These are phyloP conservation scores for Periplaneta americana DNA, from an alignment of 1,140 invertebrate species.

Conservation along the genomic window DNA sequence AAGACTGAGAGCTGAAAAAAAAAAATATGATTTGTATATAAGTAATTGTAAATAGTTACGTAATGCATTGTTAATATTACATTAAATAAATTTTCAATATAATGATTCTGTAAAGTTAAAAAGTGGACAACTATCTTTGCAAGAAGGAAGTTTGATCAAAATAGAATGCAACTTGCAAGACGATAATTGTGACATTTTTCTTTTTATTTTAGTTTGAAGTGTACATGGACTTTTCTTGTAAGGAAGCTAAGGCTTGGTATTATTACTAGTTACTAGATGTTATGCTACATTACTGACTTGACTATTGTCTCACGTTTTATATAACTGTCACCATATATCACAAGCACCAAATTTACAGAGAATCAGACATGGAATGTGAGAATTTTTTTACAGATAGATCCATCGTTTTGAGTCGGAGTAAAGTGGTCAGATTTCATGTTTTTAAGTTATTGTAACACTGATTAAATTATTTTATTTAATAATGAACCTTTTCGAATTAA, in stretches of 20 bases:
- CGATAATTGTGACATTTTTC: background rate
- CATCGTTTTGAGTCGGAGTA: too few species aligned
- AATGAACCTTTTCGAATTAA: too few species aligned
- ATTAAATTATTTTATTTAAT: too few species aligned
- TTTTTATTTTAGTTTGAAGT: background rate
- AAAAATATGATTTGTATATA: slow-evolving; percentile 17
- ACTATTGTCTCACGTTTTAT: background rate
- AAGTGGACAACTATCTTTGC: background rate
- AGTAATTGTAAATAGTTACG: slow-evolving; percentile 16
- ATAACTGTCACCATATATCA: background rate
- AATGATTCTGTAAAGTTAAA: slow-evolving; percentile 2
- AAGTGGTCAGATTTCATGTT: too few species aligned
- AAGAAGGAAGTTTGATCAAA: background rate
- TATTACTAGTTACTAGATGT: background rate
- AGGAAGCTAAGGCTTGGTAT: background rate
- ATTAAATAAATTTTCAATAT: slow-evolving; percentile 18
- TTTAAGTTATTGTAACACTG: too few species aligned
- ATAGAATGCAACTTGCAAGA: background rate
- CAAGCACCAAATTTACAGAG: background rate
- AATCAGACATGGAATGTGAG: too few species aligned
- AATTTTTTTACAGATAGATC: too few species aligned
- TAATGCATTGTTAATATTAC: slow-evolving; percentile 18
- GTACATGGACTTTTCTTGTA: background rate
- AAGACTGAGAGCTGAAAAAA: slow-evolving; percentile 16
- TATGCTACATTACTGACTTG: background rate